Evolutionary conservation across 2,888 invertebrate genomes (phyloP), one percentile per base, ranked within the genome.

Genomic region (Orthosia gothica): DNA sequence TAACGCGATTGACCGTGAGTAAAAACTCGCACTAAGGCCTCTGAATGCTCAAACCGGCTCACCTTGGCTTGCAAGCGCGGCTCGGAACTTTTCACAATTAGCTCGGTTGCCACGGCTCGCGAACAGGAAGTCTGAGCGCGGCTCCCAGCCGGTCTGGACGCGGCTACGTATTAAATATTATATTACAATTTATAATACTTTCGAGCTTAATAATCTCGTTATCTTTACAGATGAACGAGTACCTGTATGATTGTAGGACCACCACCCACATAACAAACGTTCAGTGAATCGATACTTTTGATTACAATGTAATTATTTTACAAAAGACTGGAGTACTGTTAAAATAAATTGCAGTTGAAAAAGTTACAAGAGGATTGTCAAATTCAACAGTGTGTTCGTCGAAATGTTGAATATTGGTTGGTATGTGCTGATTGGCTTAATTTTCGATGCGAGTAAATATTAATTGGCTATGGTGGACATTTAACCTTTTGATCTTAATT

Each of bases 381-480:
- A 61, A 70, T 57, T 65, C 32, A 49, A 54, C 49, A 23, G 20
- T 70, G 59, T 58, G 47, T 47, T 58, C 49, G 62, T 73, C 26
- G 73, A 49, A 69, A 70, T 76, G 23, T 73, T 58, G 64, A 68
- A 55, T 52, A 75, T 66, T 54, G 13, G 40, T 45, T n/a, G 11
- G 20, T 47, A 65, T 64, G 49, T 26, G 54, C 32, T 83, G 80
- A 86, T 85, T 85, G 81, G 79, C 81, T 82, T 87, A 83, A 82
- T 83, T 87, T 86, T 78, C 75, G 74, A 71, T 76, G 55, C 75
- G 77, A 81, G 82, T 81, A 62, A 71, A 71, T 80, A 74, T 82
- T 71, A 79, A 85, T 85, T 86, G 79, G 74, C 83, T 83, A 84
- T 83, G 79, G 72, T 77, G 50, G 0, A n/a, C 74, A 52, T 76